These are phyloP conservation scores for Trisateles emortualis DNA, from an alignment of 2,888 invertebrate genomes.

Conservation along the genomic window DNA sequence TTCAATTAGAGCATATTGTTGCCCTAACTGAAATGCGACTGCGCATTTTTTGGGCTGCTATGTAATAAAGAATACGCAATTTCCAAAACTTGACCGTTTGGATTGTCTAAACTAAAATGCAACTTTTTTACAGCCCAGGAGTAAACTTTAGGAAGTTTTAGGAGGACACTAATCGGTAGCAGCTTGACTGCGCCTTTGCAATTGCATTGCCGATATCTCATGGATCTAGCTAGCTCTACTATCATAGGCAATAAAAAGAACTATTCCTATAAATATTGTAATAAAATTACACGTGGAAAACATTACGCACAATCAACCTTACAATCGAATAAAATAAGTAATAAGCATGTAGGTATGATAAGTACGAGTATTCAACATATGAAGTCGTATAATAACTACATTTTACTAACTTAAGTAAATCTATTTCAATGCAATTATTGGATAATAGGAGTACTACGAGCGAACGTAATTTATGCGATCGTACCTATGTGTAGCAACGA, in stretches of 20 bases:
- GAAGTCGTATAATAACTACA: neutral
- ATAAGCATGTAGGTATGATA: neutral
- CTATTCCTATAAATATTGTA: neutral
- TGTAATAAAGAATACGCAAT: too few relatives aligned
- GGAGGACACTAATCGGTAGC: too few relatives aligned
- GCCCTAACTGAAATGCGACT: too few relatives aligned
- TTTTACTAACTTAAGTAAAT: neutral
- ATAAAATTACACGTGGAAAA: slow-evolving; percentile 1
- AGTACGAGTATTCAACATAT: neutral
- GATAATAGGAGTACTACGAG: neutral
- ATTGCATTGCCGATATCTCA: too few relatives aligned
- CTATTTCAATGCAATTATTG: neutral
- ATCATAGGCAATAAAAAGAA: neutral
- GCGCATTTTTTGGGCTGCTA: too few relatives aligned
- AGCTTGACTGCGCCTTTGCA: too few relatives aligned
- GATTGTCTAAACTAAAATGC: too few relatives aligned
- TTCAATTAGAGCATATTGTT: too few relatives aligned
- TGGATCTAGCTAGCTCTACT: too few relatives aligned
- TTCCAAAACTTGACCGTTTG: too few relatives aligned
- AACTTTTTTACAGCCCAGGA: too few relatives aligned
- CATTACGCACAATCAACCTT: neutral
- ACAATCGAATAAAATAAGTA: neutral
- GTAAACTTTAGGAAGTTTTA: too few relatives aligned
- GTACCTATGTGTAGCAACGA: neutral
- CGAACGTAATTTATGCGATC: neutral